phyloP scores from a whole-genome alignment of 2,797 vertebrate genomes.

The Halcyon smyrnensis region DNA sequence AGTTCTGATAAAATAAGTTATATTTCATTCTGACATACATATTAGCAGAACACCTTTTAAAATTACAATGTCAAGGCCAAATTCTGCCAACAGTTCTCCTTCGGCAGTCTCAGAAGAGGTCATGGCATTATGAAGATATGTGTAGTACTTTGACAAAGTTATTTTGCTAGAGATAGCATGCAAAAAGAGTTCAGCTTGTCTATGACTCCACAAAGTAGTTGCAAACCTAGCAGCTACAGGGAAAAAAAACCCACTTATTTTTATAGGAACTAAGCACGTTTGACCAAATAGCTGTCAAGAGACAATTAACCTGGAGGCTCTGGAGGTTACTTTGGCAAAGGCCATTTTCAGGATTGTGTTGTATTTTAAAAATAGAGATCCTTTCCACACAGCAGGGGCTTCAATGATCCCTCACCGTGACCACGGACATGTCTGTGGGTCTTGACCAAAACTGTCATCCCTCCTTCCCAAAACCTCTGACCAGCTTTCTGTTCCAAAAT shows the following conservation, averaged over 20 bases:
- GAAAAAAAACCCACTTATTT: rapidly evolving
- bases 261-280: background rate
- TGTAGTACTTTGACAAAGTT: background rate
- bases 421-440: background rate
- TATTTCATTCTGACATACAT: background rate
- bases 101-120: background rate
- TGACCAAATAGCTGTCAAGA: background rate
- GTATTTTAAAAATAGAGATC: background rate
- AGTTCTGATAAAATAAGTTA: background rate
- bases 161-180: background rate
- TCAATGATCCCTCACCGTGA: background rate
- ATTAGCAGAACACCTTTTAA: background rate
- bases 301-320: background rate
- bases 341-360: background rate
- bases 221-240: background rate
- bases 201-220: background rate
- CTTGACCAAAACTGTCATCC: background rate
- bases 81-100: background rate
- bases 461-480: background rate
- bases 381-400: background rate
- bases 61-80: background rate
- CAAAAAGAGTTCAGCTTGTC: background rate
- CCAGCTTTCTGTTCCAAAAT: background rate
- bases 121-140: background rate
- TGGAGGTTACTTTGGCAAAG: background rate